Base-by-base conservation (phyloP, 2,888 invertebrate genomes). In the Teinopalpus imperialis region DNA sequence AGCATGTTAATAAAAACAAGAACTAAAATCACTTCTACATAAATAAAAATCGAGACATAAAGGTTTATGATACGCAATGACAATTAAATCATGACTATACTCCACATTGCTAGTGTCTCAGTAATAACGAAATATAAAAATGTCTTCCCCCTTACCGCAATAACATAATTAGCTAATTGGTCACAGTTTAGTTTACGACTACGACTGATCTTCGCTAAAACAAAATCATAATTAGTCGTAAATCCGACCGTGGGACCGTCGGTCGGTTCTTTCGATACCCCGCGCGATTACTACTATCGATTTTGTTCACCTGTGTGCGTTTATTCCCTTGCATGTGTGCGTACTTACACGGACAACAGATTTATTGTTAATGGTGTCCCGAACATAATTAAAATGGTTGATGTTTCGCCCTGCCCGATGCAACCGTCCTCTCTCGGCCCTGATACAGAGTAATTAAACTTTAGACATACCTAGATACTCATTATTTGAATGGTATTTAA, bases 351-450 rank as follows among this genome's bases (percentile, higher is more conserved):
- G 72, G 76, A 79, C 76, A 79, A 79, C 85, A 83, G 87, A 87
- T 87, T 87, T 87, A 87, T 86, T 81, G 85, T 85, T 85, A 85
- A 86, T 87, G 85, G 86, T 87, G 87, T 86, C 86, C 81, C 65
- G 85, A 76, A 83, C 78, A 78, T 87, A 87, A 87, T 87, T 87
- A 87, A 87, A 87, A 86, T 85, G 85, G 86, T 87, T 83, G 86
- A 87, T 87, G 85, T 77, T 82, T 75, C 66, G 82, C 81, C 74
- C 81, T 61, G 69, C 64, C 69, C 78, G 73, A 66, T 60, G 68
- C 74, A 70, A 73, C 72, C 79, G 63, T 50, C 73, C 74, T 77
- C 75, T 76, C 75, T 74, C 68, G 67, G 51, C 53, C 54, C 49
- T 52, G 52, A 21, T 52, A 44, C 49, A 81, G 82, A 13, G 37